Percentiles rank a stretch among this genome's conserved stretches.
Conservation (phyloP, 2,797 vertebrate genomes). For the Xyrichtys novacula region DNA sequence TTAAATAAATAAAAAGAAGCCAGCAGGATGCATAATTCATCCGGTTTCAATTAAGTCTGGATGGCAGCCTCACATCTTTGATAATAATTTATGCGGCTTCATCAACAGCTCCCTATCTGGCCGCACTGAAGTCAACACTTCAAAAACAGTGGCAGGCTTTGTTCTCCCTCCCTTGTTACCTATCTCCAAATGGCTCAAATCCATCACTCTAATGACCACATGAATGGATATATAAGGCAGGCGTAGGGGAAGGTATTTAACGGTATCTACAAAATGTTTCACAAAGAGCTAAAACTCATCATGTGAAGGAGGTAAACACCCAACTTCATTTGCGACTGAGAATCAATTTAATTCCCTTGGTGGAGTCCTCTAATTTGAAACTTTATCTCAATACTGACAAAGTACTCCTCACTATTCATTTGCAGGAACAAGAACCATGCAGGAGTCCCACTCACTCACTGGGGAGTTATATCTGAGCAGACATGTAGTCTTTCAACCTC, state of each 20-base stretch:
- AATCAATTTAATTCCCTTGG: background rate
- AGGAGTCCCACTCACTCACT: background rate
- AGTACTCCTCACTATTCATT: background rate
- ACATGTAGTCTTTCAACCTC: slow-evolving; percentile 29
- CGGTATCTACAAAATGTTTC: background rate
- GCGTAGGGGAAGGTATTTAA: background rate
- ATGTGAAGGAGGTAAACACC: background rate
- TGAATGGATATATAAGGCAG: background rate
- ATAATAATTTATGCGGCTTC: slow-evolving; percentile 73
- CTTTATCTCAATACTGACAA: background rate
- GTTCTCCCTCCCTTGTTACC: slow-evolving; percentile 50
- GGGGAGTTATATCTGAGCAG: slow-evolving; percentile 20
- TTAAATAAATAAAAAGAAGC: slow-evolving; percentile 24
- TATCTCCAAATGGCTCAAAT: slow-evolving; percentile 43
- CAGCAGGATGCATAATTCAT: slow-evolving; percentile 78
- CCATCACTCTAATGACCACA: slow-evolving; percentile 9
- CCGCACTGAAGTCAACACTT: slow-evolving; percentile 69
- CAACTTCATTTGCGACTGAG: background rate
- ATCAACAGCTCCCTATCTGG: slow-evolving; percentile 70
- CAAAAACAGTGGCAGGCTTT: slow-evolving; percentile 64
- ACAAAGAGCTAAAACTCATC: background rate
- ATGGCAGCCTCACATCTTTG: slow-evolving; percentile 68
- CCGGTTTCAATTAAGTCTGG: slow-evolving; percentile 72
- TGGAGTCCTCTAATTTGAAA: background rate
- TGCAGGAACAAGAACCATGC: background rate